Base-by-base conservation (phyloP, 2,888 invertebrate species). In the Agrotis segetum region DNA sequence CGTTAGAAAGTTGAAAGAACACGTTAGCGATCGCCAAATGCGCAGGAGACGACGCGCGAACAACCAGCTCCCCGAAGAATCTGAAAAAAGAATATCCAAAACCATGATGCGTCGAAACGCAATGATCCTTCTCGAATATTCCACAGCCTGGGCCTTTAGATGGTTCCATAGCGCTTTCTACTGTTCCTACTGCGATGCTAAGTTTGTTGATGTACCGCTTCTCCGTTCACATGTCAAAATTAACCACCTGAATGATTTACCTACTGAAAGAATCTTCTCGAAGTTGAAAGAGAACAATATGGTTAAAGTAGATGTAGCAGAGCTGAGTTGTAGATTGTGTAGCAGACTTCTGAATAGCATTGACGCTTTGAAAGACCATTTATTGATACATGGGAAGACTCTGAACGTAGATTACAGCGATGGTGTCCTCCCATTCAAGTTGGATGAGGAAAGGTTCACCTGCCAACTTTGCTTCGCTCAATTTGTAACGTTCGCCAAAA, bases 81-180 rank as follows among this genome's bases (percentile, higher is more conserved):
- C 95, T 0, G 94, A 94, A 72, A 93, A 92, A 82, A 88, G 96
- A 68, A 93, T 95, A 53, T 89, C 92, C 2, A 95, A 94, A 87
- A 95, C 94, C 0, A 95, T 95, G 94, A 95, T 96, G 96, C 88
- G 94, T 29, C 88, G 93, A 67, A 96, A 96, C 71, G 95, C 96
- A 2, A 82, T 94, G 79, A 91, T 86, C 0, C 84, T 96, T 81
- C 87, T 96, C 44, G 93, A 95, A 89, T 90, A 81, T 85, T 95
- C 96, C 2, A 95, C 95, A 0, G 95, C 94, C 1, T 96, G 95
- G 95, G 92, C 96, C 0, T 96, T 96, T 68, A 89, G 96, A 59
- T 96, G 95, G 94, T 95, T 91, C 72, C 93, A 92, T 49, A 93
- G 92, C 76, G 89, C 92, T 1, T 96, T 94, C 72, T 95, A 89